A percentile compares a stretch with the other conserved stretches of the same genome.
These are phyloP conservation scores for Habrosyne pyritoides DNA, from an alignment of 2,888 invertebrate genomes.

Conservation along the genomic window DNA sequence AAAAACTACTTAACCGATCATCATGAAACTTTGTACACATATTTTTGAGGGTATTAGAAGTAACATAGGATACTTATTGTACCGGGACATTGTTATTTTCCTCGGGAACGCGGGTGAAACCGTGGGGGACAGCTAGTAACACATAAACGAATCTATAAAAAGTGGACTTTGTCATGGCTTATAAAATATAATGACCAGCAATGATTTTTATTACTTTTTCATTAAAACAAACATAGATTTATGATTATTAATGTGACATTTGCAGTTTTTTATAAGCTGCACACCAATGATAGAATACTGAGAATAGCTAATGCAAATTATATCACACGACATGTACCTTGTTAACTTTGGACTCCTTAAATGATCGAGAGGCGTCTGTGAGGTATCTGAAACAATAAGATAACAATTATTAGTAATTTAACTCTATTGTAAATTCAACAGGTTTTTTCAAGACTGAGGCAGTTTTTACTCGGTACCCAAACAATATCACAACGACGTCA, in stretches of 20 bases:
- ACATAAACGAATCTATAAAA: not conserved
- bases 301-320: not conserved
- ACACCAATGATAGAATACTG: conserved; percentile 45
- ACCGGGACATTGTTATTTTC: too few species aligned
- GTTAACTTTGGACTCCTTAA: conserved; percentile 67
- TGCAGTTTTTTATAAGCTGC: conserved; percentile 30
- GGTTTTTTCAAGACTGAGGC: not conserved
- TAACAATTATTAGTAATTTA: conserved; percentile 26
- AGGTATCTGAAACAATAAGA: conserved; percentile 67
- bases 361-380: conserved; percentile 54
- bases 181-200: conserved; percentile 17
- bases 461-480: too few species aligned
- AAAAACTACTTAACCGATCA: too few species aligned
- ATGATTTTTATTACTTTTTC: conserved; percentile 44
- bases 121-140: too few species aligned
- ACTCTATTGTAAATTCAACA: not conserved
- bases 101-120: too few species aligned
- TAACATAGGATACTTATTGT: too few species aligned
- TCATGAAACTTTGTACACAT: too few species aligned
- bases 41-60: too few species aligned
- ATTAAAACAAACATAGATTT: conserved; percentile 51
- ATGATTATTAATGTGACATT: conserved; percentile 49
- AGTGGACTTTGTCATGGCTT: not conserved
- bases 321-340: conserved; percentile 57
- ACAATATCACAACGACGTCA: too few species aligned